Base-by-base conservation (phyloP, 1,140 invertebrate species). In the Ceratina calcarata region DNA sequence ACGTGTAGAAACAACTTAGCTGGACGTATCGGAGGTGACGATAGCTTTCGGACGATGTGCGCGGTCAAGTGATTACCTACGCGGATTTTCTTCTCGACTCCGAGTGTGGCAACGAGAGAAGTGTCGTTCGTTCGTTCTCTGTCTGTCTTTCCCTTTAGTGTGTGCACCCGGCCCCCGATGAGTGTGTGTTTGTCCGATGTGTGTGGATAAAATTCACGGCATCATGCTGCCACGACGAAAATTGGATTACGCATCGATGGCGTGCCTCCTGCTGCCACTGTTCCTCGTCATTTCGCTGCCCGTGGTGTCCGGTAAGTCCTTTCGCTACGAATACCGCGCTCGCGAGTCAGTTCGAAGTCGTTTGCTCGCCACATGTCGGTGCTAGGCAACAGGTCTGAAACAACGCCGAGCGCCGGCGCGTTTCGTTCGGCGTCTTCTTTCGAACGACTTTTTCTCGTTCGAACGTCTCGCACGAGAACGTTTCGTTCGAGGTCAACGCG, bases 221-320 rank as follows among this genome's bases (percentile, higher is more conserved):
- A 84, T 82, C 88, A 91, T 92, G 91, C 84, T 87, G 84, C 82
- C 90, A 80, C 86, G 87, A 77, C 90, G 87, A 87, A 90, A 89
- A 90, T 91, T 92, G 91, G 91, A 92, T 92, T 92, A 92, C 89
- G 87, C 86, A 86, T 82, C 86, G 62, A 80, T 80, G 81, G 74
- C 68, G 67, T 82, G 61, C 13, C 64, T 81, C 68, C 58, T 85
- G 49, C 72, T 91, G 66, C 81, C 82, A 71, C 68, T 77, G 32
- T 83, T 86, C 67, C 24, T 89, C 55, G 7, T 88, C 32, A 73
- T 79, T 72, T 73, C 79, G 45, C 55, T 91, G 27, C 87, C 88
- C 20, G 67, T 62, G n/a, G 88, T 84, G 69, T 83, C 80, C 68
- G 91, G 91, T 92, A 69, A 92, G 90, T 88, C 3, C 24, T 24